Conservation (phyloP, 35 echinoderm and acorn worm genomes). For the Heliocidaris tuberculata region DNA sequence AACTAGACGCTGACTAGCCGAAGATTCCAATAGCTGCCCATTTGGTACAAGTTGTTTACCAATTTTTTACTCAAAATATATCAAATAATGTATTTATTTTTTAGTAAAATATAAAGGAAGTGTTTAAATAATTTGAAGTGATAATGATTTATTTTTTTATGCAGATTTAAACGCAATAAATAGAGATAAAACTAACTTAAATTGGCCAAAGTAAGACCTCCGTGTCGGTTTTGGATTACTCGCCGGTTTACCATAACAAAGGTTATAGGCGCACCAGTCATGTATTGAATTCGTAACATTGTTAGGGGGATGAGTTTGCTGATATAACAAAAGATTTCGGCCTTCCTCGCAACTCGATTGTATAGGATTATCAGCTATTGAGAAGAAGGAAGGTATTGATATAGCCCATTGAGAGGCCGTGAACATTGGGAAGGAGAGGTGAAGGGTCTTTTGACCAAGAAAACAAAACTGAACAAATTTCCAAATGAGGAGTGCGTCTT, state of each 20-base stretch:
- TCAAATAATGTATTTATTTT: background rate
- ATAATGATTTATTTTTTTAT: background rate
- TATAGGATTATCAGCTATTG: too few species aligned
- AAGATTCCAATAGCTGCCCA: background rate
- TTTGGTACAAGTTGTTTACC: background rate
- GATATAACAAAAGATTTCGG: too few species aligned
- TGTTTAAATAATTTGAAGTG: background rate
- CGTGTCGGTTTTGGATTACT: too few species aligned
- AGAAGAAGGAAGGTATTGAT: too few species aligned
- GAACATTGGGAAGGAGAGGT: too few species aligned
- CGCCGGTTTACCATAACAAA: background rate
- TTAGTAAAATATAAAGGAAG: background rate
- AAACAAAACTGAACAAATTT: too few species aligned
- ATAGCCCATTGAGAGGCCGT: too few species aligned
- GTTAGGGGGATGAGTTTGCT: background rate
- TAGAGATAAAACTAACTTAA: background rate
- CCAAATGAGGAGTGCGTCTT: too few species aligned
- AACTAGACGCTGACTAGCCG: background rate
- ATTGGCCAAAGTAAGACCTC: too few species aligned
- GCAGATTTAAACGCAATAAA: background rate
- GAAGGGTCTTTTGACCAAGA: too few species aligned
- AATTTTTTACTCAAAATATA: background rate
- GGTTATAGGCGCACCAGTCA: background rate
- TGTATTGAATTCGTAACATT: background rate
- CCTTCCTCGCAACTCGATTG: too few species aligned